Base-by-base conservation (phyloP, 2,888 invertebrate genomes). In the Lycophotia porphyrea region DNA sequence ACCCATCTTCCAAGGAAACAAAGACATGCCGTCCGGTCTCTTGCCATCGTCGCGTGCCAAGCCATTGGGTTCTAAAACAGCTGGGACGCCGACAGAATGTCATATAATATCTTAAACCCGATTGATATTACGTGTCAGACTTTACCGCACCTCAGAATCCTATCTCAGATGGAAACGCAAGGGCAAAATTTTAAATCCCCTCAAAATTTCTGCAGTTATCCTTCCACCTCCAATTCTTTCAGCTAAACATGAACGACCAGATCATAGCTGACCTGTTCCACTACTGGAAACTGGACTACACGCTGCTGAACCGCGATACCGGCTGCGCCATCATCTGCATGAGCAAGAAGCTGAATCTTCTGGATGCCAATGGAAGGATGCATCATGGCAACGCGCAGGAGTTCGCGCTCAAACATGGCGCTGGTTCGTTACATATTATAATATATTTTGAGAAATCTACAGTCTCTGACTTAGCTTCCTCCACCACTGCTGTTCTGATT, bases 241-340 rank as follows among this genome's bases (percentile, higher is more conserved):
- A 95, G 94, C 74, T 94, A 11, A 90, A 91, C 55, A 83, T 94
- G 64, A 74, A 86, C 5, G 94, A 95, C 31, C 86, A 91, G 64
- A 87, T 95, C 49, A 58, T 95, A 21, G 87, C 85, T 0, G 95
- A 95, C 72, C 80, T 95, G 47, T 94, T 93, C 82, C 91, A 93
- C 84, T 94, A 90, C 84, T 95, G 95, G 95, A 94, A 93, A 81
- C 87, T 93, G 76, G 93, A 95, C 52, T 93, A 92, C 52, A 84
- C 89, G 0, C 85, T 91, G 0, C 80, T 94, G 21, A 89, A 90
- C 77, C 87, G 94, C 0, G 94, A 94, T 52, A 90, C 91, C 0
- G 94, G 94, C 24, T 94, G 94, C 64, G 91, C 92, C 68, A 91
- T 94, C 76, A 88, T 92, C 78, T 94, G 94, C 85, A 93, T 94